Percentiles rank a stretch among this genome's conserved stretches.
phyloP scores from a whole-genome alignment of 2,888 invertebrate species.

The Polyommatus iphigenia region DNA sequence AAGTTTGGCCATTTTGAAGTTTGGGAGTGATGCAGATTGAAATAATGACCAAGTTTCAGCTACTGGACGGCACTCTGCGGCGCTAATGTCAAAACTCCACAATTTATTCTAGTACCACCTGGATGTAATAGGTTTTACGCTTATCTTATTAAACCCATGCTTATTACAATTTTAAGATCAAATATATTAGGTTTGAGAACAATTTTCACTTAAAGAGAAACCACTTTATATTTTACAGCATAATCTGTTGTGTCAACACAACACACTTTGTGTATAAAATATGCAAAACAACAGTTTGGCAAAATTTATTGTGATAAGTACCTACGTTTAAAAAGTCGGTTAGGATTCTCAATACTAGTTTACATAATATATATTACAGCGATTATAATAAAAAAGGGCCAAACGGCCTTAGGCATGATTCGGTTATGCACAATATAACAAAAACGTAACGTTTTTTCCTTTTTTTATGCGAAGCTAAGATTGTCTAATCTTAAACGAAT shows the following conservation, averaged over 20 bases:
- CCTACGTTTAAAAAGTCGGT: not conserved
- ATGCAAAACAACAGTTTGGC: no score
- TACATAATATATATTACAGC: not conserved
- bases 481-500: not conserved
- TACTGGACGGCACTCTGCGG: conserved; percentile 45
- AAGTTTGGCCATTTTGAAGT: conserved; percentile 71
- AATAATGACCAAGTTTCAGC: conserved; percentile 69
- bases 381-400: not conserved
- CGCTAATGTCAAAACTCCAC: conserved; percentile 65
- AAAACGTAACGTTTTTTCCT: not conserved
- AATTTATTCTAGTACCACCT: conserved; percentile 72
- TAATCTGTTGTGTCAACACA: no score
- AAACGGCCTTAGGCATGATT: not conserved
- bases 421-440: not conserved
- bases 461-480: not conserved
- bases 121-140: conserved; percentile 38
- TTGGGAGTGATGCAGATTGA: conserved; percentile 65
- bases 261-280: no score
- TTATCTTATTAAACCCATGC: not conserved
- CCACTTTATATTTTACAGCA: no score
- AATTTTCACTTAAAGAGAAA: no score
- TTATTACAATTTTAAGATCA: not conserved
- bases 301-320: not conserved
- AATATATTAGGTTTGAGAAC: not conserved
- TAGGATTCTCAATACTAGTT: not conserved